phyloP scores from a whole-genome alignment of 1,140 invertebrate genomes.

The Bombus cullumanus region DNA sequence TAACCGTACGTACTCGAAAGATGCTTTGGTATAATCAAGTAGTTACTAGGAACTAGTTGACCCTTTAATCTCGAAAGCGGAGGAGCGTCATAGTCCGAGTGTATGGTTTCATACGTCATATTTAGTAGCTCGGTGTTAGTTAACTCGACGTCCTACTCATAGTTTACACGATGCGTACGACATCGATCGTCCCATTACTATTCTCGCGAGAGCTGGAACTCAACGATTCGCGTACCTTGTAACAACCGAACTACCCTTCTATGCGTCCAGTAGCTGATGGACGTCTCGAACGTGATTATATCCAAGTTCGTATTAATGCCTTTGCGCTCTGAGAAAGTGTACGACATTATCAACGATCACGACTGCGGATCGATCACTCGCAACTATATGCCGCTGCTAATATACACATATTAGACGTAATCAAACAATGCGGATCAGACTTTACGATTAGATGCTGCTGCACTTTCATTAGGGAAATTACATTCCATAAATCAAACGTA shows the following conservation, averaged over 20 bases:
- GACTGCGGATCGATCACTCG: background rate
- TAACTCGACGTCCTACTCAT: slow-evolving; percentile 21
- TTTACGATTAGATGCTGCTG: background rate
- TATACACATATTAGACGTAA: background rate
- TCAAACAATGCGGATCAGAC: background rate
- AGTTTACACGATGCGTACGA: background rate
- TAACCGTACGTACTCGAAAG: background rate
- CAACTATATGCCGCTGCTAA: background rate
- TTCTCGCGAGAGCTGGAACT: slow-evolving; percentile 7
- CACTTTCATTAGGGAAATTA: background rate
- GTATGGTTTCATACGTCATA: slow-evolving; percentile 6
- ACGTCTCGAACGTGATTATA: slow-evolving; percentile 27
- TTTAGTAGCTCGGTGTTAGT: slow-evolving; percentile 24
- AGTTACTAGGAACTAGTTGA: background rate
- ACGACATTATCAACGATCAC: slow-evolving; percentile 17
- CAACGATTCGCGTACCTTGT: slow-evolving; percentile 15
- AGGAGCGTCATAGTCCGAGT: background rate
- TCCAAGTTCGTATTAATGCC: slow-evolving; percentile 22
- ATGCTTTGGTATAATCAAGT: background rate
- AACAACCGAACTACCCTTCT: slow-evolving; percentile 16
- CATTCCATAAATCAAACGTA: background rate
- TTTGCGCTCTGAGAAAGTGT: slow-evolving; percentile 13
- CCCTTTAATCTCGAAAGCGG: slow-evolving; percentile 15
- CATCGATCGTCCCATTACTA: slow-evolving; percentile 47
- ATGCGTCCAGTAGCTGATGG: slow-evolving; percentile 18